Conservation (phyloP, 2,113 vertebrate species). For the Engystomops pustulosus region DNA sequence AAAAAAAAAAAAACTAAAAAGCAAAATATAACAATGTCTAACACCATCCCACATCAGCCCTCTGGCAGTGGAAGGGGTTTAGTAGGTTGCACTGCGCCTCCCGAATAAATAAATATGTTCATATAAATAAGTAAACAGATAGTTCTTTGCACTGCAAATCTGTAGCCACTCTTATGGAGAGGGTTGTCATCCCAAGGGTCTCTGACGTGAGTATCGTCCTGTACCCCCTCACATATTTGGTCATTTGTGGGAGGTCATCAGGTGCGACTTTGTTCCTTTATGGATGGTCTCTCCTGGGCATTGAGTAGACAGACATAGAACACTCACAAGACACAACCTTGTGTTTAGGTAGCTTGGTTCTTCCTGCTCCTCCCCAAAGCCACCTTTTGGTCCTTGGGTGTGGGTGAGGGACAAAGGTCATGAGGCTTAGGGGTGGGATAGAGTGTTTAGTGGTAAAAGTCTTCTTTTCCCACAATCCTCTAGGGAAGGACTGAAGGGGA, state of each 20-base stretch:
- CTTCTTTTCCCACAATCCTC: conserved; percentile 56
- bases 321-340: conserved; percentile 60
- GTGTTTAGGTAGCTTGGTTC: conserved; percentile 60
- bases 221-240: conserved; percentile 49
- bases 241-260: conserved; percentile 46
- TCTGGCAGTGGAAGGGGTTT: conserved; percentile 45
- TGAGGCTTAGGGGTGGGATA: conserved; percentile 46
- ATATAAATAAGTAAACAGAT: conserved; percentile 57
- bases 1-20: conserved; percentile 47
- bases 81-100: conserved; percentile 44
- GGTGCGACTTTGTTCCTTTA: conserved; percentile 48
- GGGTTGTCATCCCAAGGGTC: conserved; percentile 40
- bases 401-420: conserved; percentile 51
- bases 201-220: conserved; percentile 16
- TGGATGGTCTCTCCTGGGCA: conserved; percentile 28
- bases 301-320: conserved; percentile 58
- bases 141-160: conserved; percentile 59
- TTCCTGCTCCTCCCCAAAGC: conserved; percentile 50
- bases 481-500: conserved; percentile 36
- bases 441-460: conserved; percentile 49
- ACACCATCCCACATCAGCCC: conserved; percentile 37
- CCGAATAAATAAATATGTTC: conserved; percentile 59
- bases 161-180: conserved; percentile 42
- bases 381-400: conserved; percentile 51
- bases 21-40: conserved; percentile 50